Evolutionary conservation across 2,888 invertebrate genomes (phyloP).

Genomic region (Capitulum mitella): DNA sequence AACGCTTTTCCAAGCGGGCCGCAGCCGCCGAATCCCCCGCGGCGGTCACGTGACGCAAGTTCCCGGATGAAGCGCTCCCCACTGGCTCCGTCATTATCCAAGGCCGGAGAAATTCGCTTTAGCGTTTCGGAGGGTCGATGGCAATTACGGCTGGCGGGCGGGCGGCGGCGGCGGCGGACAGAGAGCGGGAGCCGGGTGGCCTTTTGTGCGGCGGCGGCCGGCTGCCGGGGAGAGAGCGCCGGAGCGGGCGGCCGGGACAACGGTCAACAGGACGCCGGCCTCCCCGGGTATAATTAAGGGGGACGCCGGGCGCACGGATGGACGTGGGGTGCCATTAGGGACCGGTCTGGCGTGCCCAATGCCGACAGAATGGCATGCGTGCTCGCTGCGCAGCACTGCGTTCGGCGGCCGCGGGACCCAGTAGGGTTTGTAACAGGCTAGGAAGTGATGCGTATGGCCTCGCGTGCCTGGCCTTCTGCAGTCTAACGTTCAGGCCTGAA

Average conservation of each 20-base stretch:
- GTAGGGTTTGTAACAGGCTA: neutral
- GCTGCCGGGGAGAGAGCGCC: neutral
- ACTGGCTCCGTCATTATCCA: constrained; percentile 12
- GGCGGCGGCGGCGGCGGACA: neutral
- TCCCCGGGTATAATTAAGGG: neutral
- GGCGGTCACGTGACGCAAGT: constrained; percentile 25
- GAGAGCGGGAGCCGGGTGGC: neutral
- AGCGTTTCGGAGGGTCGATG: constrained; percentile 17
- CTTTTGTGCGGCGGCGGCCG: constrained; percentile 19
- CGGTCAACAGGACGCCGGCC: constrained; percentile 9
- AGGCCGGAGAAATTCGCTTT: constrained; percentile 22
- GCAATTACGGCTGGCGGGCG: neutral
- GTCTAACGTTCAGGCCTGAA: no score
- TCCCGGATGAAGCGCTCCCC: constrained; percentile 22
- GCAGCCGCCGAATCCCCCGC: constrained; percentile 21
- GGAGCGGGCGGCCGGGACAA: neutral
- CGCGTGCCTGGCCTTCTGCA: no score
- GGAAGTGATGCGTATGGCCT: neutral
- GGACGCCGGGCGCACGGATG: neutral
- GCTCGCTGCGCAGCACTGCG: neutral
- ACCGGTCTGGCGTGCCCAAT: neutral
- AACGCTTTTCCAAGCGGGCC: constrained; percentile 8
- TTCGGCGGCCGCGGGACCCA: neutral
- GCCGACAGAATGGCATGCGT: neutral
- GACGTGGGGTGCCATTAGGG: neutral